Conservation (phyloP, 2,888 invertebrate species). For the Axea sp. region DNA sequence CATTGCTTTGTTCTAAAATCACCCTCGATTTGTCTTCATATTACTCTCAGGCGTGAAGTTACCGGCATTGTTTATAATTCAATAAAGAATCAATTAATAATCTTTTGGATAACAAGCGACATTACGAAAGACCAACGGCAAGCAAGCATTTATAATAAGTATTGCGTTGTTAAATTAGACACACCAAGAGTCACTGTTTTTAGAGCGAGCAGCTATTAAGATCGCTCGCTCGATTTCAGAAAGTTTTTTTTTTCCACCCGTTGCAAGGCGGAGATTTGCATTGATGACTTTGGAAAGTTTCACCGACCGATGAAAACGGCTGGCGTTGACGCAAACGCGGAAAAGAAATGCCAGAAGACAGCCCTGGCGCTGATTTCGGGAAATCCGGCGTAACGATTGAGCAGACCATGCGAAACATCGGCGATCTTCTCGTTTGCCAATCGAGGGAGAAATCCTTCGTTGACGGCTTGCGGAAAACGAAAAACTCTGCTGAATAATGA, state of each 20-base stretch:
- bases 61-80: too few species aligned
- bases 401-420: constrained; percentile 57
- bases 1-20: too few species aligned
- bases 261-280: constrained; percentile 57
- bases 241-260: constrained; percentile 16
- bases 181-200: background rate
- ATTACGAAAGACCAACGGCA: too few species aligned
- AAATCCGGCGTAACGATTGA: constrained; percentile 60
- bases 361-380: constrained; percentile 48
- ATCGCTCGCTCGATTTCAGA: too few species aligned
- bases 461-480: constrained; percentile 23
- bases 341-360: constrained; percentile 61
- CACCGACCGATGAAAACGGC: constrained; percentile 32
- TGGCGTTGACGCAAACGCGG: constrained; percentile 56
- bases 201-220: constrained; percentile 1
- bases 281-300: constrained; percentile 60
- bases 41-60: too few species aligned
- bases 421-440: constrained; percentile 35
- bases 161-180: constrained; percentile 1
- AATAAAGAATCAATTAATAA: too few species aligned
- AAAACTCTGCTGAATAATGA: constrained; percentile 39
- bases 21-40: too few species aligned
- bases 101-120: too few species aligned
- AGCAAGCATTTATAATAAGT: too few species aligned
- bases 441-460: constrained; percentile 44